Evolutionary conservation across 2,113 vertebrate species (phyloP).

Genomic region (Shinisaurus crocodilurus): DNA sequence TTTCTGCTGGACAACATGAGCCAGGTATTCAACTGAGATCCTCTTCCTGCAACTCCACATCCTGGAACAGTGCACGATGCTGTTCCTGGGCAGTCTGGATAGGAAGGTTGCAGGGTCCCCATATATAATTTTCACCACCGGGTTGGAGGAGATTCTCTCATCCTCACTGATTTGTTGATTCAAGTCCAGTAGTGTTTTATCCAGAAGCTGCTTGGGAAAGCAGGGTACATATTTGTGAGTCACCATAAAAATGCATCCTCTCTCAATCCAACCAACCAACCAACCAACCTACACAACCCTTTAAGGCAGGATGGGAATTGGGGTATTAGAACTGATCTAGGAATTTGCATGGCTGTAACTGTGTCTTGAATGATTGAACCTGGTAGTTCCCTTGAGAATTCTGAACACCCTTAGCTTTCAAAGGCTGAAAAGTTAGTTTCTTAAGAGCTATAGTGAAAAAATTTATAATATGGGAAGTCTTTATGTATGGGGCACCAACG

Average conservation of each 20-base stretch:
- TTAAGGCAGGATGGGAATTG: background rate
- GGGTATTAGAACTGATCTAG: background rate
- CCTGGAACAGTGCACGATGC: conserved; percentile 80
- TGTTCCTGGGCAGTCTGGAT: conserved; percentile 75
- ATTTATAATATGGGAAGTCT: background rate
- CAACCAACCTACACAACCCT: background rate
- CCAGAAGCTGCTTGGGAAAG: conserved; percentile 76
- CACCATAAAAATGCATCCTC: background rate
- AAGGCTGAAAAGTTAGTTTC: background rate
- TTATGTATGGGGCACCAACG: background rate
- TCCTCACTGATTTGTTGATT: conserved; percentile 82
- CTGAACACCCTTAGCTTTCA: background rate
- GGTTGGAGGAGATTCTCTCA: conserved; percentile 83
- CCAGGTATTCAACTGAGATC: conserved; percentile 82
- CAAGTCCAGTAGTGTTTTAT: conserved; percentile 78
- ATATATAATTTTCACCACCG: conserved; percentile 84
- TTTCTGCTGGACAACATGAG: conserved; percentile 86
- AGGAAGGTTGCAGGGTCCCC: conserved; percentile 84
- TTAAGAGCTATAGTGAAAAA: background rate
- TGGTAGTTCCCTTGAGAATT: background rate
- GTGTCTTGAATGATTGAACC: background rate
- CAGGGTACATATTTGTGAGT: background rate
- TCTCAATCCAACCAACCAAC: too few species aligned
- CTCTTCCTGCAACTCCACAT: conserved; percentile 90
- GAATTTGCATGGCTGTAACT: background rate